Evolutionary conservation across 2,797 vertebrate species (phyloP), one percentile per base, ranked within the genome.

Genomic region (Danio choprae): DNA sequence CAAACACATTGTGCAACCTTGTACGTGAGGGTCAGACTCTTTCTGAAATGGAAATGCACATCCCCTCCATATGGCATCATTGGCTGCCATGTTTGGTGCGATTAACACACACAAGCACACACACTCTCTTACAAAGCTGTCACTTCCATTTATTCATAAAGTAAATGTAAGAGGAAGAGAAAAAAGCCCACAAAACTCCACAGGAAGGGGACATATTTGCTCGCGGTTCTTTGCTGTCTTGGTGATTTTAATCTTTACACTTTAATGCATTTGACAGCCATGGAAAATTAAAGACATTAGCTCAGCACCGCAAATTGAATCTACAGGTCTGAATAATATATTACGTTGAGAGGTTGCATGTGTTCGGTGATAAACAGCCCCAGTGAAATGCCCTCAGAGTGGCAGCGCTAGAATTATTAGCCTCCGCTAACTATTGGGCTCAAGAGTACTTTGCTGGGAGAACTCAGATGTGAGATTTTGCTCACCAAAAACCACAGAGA

Each of bases 231-330:
- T 72, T 29, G 80, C 81, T 71, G 71, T 18, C 56, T 44, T 80
- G 74, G 72, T 77, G 83, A 29, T 62, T 81, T 72, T 75, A 53
- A 84, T 84, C 80, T 86, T 77, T 65, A 68, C 50, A 60, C 72
- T 48, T 64, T 48, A 18, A 72, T 73, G 77, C 75, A 79, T 78
- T 50, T 84, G 77, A 83, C 83, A 83, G 74, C 63, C 58, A 44
- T 73, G 76, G 85, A 82, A 82, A 86, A 84, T 86, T 71, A 84
- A 86, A 82, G 77, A 82, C 82, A 80, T 85, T 83, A 85, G 76
- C 79, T 77, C 46, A 74, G 80, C 70, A 65, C 70, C 53, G 40
- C 58, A 55, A 77, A 80, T 79, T 65, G 9, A 84, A 86, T 76
- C 80, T 77, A 84, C 77, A 82, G 74, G 72, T 84, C 74, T 84